phyloP scores from a whole-genome alignment of 2,797 vertebrate genomes.

The Meda fulgida region DNA sequence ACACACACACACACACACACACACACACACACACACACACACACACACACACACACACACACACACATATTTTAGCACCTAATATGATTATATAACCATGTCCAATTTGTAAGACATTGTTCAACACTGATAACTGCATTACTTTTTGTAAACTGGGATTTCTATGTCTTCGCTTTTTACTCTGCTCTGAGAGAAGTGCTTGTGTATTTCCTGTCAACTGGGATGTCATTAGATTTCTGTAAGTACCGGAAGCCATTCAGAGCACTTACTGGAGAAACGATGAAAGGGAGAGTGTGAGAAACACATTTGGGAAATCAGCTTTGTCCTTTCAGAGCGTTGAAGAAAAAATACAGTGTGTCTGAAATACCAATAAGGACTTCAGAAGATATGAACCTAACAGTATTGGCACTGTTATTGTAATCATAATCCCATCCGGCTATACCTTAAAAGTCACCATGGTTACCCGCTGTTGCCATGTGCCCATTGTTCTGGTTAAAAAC shows the following conservation, averaged over 20 bases:
- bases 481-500: conserved; percentile 45
- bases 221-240: conserved; percentile 35
- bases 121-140: conserved; percentile 17
- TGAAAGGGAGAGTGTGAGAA: conserved; percentile 9
- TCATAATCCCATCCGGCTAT: background rate
- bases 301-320: conserved; percentile 33
- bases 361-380: conserved; percentile 15
- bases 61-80: background rate
- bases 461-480: conserved; percentile 48
- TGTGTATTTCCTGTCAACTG: conserved; percentile 32
- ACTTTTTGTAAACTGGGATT: background rate
- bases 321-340: conserved; percentile 4
- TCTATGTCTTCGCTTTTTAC: background rate
- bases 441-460: conserved; percentile 52
- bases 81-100: background rate
- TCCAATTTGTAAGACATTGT: background rate
- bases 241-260: conserved; percentile 22
- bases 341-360: background rate
- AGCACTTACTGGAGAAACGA: conserved; percentile 17
- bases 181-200: conserved; percentile 13
- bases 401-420: conserved; percentile 23
- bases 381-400: conserved; percentile 2
- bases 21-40: too few species aligned
- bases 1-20: too few species aligned
- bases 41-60: too few species aligned